A percentile compares a stretch with the other conserved stretches of the same genome.
Evolutionary conservation across 2,797 vertebrate genomes (phyloP).

Genomic region (Pseudochirops corinnae): DNA sequence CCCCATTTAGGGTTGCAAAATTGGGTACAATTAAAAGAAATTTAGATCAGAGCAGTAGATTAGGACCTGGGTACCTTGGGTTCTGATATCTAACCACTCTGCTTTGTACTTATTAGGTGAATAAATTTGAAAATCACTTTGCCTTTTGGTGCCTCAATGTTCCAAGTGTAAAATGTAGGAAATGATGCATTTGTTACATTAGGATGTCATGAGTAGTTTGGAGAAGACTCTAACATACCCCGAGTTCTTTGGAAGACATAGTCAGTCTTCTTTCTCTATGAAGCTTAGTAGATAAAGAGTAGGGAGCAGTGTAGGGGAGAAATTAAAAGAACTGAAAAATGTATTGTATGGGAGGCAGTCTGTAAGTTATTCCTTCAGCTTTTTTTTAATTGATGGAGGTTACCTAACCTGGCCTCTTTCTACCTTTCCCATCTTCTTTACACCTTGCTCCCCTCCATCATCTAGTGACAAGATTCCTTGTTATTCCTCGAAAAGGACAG

Average conservation of each 20-base stretch:
- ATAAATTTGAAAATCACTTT: neutral
- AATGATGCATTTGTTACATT: neutral
- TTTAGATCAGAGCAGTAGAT: neutral
- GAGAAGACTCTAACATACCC: neutral
- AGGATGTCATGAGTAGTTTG: neutral
- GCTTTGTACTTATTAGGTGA: neutral
- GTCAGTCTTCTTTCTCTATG: neutral
- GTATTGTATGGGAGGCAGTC: neutral
- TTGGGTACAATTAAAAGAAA: neutral
- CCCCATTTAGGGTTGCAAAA: neutral
- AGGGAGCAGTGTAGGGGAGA: neutral
- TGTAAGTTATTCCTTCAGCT: neutral
- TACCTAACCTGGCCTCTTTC: neutral
- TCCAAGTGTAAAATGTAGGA: neutral
- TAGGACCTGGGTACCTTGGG: neutral
- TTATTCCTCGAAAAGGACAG: neutral
- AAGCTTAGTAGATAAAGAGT: neutral
- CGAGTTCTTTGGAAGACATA: neutral
- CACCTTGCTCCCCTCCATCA: neutral
- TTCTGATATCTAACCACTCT: neutral
- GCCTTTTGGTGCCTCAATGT: neutral
- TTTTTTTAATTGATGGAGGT: neutral
- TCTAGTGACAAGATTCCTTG: neutral
- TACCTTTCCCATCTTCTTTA: too few species aligned
- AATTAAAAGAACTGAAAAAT: neutral